phyloP scores from a whole-genome alignment of 2,113 vertebrate genomes.

The Cephalopterus ornatus region DNA sequence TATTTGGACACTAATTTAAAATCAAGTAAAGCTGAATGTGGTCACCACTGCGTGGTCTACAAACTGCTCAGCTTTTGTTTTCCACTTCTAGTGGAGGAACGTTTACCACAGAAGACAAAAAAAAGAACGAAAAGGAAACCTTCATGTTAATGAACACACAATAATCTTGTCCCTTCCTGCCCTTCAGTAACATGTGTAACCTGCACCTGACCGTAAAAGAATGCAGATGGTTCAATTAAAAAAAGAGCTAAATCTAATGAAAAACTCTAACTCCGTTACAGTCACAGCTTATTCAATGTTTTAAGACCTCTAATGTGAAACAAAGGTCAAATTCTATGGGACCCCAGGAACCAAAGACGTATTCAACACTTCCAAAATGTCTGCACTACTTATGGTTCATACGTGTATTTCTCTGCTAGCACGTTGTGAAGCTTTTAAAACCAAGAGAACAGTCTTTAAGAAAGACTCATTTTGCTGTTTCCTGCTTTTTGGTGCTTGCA shows the following conservation, averaged over 20 bases:
- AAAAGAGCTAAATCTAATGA: background rate
- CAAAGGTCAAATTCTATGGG: background rate
- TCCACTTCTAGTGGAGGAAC: background rate
- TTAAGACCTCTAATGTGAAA: background rate
- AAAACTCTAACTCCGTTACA: background rate
- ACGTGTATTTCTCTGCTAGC: background rate
- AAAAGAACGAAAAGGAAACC: background rate
- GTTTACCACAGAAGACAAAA: background rate
- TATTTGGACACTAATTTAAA: background rate
- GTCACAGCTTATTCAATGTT: background rate
- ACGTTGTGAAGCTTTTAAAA: background rate
- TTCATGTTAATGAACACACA: background rate
- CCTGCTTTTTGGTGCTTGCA: background rate
- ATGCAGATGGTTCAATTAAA: background rate
- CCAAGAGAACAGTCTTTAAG: accelerated
- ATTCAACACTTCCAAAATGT: background rate
- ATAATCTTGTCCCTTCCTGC: background rate
- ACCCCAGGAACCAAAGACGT: background rate
- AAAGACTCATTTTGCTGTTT: background rate
- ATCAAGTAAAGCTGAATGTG: background rate
- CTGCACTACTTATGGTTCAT: background rate
- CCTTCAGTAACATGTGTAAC: background rate
- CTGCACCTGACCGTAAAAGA: background rate
- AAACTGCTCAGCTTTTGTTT: background rate
- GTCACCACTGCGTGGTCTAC: background rate